Evolutionary conservation across 2,113 vertebrate genomes (phyloP), one percentile per base, ranked within the genome.

Genomic region (Chloroceryle aenea): DNA sequence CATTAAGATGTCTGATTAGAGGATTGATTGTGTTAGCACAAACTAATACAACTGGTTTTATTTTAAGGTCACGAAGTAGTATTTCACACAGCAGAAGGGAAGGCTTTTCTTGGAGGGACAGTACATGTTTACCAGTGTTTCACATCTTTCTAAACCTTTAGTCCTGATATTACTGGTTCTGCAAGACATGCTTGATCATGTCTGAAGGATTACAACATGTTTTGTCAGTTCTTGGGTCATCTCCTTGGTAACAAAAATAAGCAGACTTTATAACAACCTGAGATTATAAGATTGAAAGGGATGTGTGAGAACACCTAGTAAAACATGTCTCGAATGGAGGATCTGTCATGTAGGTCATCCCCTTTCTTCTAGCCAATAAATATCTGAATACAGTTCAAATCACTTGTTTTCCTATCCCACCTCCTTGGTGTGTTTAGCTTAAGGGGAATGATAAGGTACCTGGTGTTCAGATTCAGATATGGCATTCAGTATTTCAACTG

Each of bases 131-230:
- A 77, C 71, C 68, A 63, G 56, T 63, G 72, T 77, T 94, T 13
- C 67, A 9, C 76, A 55, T 81, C 87, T 81, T 90, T 93, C 63
- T 50, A 72, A 82, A 91, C 50, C 38, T 80, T 90, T 38, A 42
- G 71, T 84, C 84, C 92, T 90, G 22, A 96, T 92, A 93, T 91
- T 96, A 96, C 96, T 93, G 91, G 96, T 97, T 97, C 85, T 96
- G 96, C 95, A 85, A 96, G 95, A 69, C 96, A 4, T 86, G 96
- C 92, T 93, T 86, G 68, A 63, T 96, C 96, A 74, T 36, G 95
- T 93, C 82, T 77, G 87, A 76, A 76, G 87, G 81, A 91, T 95
- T 96, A 45, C 82, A 93, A 26, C 47, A 63, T 1, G 5, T 90
- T 93, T 94, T 95, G 87, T 94, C 87, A 88, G 38, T 92, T 79